These are phyloP conservation scores for Trichacis sp. DNA, from an alignment of 2,888 invertebrate species.

Conservation along the genomic window DNA sequence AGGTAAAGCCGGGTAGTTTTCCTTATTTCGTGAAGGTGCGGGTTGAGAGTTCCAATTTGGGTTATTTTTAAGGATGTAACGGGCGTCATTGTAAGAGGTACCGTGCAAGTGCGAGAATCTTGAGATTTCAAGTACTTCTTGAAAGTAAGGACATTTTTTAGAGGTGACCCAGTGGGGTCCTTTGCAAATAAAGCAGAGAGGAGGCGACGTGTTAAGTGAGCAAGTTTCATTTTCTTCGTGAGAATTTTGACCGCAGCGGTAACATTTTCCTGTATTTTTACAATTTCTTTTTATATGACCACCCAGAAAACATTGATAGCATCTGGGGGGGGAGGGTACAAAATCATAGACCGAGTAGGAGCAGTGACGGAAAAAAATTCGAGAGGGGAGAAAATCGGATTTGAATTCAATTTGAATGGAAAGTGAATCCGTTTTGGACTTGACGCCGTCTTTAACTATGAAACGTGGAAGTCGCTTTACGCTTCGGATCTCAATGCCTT, in stretches of 20 bases:
- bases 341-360: background rate
- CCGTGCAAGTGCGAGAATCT: background rate
- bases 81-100: background rate
- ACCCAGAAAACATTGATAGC: background rate
- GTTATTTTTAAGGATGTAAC: background rate
- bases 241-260: background rate
- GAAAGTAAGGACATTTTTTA: background rate
- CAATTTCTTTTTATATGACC: background rate
- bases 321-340: background rate
- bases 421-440: background rate
- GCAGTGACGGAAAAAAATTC: background rate
- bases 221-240: background rate
- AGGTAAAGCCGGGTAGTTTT: too few species aligned
- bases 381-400: background rate
- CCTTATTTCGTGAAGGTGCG: background rate
- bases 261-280: background rate
- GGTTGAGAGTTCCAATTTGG: background rate
- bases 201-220: background rate
- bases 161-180: background rate
- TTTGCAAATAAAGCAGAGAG: background rate
- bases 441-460: background rate
- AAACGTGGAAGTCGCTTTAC: background rate
- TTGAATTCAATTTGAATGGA: background rate
- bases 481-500: background rate
- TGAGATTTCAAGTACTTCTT: background rate